A percentile compares a stretch with the other conserved stretches of the same genome.
These are phyloP conservation scores for Adelphocoris suturalis DNA, from an alignment of 2,888 invertebrate species.

Conservation along the genomic window DNA sequence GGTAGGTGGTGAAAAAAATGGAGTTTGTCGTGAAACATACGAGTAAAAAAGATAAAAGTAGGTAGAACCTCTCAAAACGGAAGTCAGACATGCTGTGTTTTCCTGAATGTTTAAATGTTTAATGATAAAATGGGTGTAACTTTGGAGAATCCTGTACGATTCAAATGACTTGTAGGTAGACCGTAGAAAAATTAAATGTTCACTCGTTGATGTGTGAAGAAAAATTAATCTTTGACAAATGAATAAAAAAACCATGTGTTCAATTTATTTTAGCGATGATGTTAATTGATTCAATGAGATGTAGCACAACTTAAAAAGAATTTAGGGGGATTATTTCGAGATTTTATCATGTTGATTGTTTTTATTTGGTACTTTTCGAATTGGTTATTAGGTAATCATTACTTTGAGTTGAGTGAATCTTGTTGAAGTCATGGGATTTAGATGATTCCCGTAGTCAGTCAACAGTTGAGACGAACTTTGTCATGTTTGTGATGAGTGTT, in stretches of 20 bases:
- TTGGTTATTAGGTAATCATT: no score
- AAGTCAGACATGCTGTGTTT: conserved; percentile 34
- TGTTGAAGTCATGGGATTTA: no score
- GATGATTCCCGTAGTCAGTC: no score
- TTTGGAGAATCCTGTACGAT: conserved; percentile 33
- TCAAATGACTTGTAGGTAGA: conserved; percentile 21
- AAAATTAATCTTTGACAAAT: not conserved
- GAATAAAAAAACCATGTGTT: conserved; percentile 16
- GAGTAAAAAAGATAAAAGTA: not conserved
- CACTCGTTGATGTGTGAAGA: conserved; percentile 21
- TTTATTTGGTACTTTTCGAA: no score
- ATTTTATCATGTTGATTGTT: no score
- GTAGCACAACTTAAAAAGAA: not conserved
- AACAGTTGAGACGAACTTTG: no score
- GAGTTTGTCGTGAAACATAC: not conserved
- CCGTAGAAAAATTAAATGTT: conserved; percentile 26
- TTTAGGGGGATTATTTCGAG: no score
- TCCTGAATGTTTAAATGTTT: conserved; percentile 50
- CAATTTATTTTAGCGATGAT: conserved; percentile 3
- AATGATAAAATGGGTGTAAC: conserved; percentile 28
- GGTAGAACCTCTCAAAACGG: no score
- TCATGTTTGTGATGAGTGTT: no score
- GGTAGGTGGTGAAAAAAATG: no score
- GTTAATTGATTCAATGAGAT: not conserved
- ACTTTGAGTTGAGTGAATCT: no score